Conservation (phyloP, 2,888 invertebrate genomes). For the Xylocampa areola region DNA sequence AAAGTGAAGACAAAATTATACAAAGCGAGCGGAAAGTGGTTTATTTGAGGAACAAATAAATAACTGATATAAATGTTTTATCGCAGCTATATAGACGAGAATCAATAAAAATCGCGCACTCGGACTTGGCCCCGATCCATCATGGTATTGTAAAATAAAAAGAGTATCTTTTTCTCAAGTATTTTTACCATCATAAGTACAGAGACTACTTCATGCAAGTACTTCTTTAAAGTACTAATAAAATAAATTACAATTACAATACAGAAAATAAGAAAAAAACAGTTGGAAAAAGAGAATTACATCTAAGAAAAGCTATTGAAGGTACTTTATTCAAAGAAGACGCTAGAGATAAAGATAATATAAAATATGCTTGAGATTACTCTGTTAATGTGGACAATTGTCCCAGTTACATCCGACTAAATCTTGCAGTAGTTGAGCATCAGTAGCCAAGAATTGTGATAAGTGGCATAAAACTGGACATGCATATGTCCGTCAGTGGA, state of each 20-base stretch:
- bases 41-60: constrained; percentile 58
- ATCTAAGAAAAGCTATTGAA: background rate
- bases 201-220: constrained; percentile 8
- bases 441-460: no score
- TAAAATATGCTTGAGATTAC: no score
- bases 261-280: background rate
- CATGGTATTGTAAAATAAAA: constrained; percentile 39
- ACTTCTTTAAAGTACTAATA: constrained; percentile 4
- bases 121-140: constrained; percentile 57
- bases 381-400: no score
- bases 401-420: no score
- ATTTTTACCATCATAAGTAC: constrained; percentile 26
- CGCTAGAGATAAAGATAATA: no score
- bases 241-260: background rate
- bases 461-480: no score
- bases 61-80: constrained; percentile 61
- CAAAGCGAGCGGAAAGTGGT: constrained; percentile 36
- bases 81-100: constrained; percentile 48
- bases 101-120: constrained; percentile 58
- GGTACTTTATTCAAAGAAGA: background rate
- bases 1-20: constrained; percentile 47
- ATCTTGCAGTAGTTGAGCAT: no score
- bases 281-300: background rate
- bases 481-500: no score
- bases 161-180: constrained; percentile 15